Percentiles rank a stretch among this genome's conserved stretches.
phyloP scores from a whole-genome alignment of 2,797 vertebrate genomes.

The Remorina albescens region DNA sequence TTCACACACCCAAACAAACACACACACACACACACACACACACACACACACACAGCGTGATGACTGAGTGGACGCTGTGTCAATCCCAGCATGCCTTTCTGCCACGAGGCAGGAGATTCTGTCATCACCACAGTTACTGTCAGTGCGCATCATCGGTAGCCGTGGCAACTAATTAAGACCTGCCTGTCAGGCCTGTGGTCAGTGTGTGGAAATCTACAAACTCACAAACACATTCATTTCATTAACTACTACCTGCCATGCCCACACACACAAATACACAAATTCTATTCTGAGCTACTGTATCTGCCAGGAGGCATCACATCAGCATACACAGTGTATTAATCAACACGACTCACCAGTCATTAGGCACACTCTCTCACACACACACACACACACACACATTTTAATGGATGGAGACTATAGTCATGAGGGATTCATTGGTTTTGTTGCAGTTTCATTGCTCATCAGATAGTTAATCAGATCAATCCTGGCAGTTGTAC shows the following conservation, averaged over 20 bases:
- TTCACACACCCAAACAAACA: slow-evolving; percentile 36
- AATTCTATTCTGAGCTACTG: slow-evolving; percentile 17
- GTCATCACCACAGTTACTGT: slow-evolving; percentile 74
- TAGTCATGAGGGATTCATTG: slow-evolving; percentile 7
- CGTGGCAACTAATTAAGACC: slow-evolving; percentile 78
- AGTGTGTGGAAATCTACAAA: slow-evolving; percentile 50
- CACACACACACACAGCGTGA: slow-evolving; percentile 48
- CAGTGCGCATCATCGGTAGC: slow-evolving; percentile 72
- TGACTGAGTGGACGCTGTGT: slow-evolving; percentile 63
- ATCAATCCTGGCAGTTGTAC: background rate
- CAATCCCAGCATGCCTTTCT: slow-evolving; percentile 77
- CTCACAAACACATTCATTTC: slow-evolving; percentile 59
- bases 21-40: slow-evolving; percentile 5
- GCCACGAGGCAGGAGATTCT: slow-evolving; percentile 70
- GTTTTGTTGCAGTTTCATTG: slow-evolving; percentile 1
- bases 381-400: slow-evolving; percentile 5
- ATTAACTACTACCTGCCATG: slow-evolving; percentile 69
- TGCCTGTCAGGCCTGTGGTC: slow-evolving; percentile 75
- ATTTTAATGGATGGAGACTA: slow-evolving; percentile 19
- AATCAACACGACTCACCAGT: slow-evolving; percentile 58
- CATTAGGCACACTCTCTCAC: slow-evolving; percentile 33
- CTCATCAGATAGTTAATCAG: slow-evolving; percentile 1
- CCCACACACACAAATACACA: background rate
- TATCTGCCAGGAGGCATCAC: slow-evolving; percentile 58
- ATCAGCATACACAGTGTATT: slow-evolving; percentile 39